Percentiles rank a stretch among this genome's conserved stretches.
Conservation (phyloP, 2,113 vertebrate genomes). For the Gambusia holbrooki region DNA sequence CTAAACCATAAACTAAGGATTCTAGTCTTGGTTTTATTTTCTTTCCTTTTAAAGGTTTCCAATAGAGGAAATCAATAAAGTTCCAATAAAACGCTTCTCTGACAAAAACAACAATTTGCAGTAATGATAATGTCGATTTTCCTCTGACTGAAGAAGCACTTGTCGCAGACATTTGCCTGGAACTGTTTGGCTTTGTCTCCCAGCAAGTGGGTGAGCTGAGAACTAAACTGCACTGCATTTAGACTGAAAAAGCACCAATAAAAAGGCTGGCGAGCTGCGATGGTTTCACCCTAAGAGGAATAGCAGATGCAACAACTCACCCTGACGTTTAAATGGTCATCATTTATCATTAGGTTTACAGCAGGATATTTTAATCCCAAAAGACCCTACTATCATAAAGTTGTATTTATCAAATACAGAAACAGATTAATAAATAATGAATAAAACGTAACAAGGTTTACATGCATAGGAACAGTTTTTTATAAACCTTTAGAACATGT, state of each 20-base stretch:
- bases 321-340: no score
- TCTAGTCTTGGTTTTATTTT: not conserved
- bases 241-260: constrained; percentile 1
- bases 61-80: constrained; percentile 1
- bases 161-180: constrained; percentile 2
- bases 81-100: constrained; percentile 13
- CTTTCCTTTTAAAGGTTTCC: not conserved
- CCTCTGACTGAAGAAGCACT: constrained; percentile 17
- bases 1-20: not conserved
- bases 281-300: not conserved
- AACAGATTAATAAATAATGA: no score
- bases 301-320: not conserved
- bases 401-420: no score
- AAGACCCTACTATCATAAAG: no score
- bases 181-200: constrained; percentile 36
- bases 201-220: constrained; percentile 19
- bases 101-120: constrained; percentile 17
- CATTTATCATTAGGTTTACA: no score
- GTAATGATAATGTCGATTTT: constrained; percentile 32
- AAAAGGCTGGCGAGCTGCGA: not conserved
- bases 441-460: no score
- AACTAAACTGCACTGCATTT: constrained; percentile 9
- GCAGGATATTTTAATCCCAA: no score
- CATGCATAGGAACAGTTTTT: no score
- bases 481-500: no score